Conservation (phyloP, 2,888 invertebrate species). For the Stenchaetothrips biformis region DNA sequence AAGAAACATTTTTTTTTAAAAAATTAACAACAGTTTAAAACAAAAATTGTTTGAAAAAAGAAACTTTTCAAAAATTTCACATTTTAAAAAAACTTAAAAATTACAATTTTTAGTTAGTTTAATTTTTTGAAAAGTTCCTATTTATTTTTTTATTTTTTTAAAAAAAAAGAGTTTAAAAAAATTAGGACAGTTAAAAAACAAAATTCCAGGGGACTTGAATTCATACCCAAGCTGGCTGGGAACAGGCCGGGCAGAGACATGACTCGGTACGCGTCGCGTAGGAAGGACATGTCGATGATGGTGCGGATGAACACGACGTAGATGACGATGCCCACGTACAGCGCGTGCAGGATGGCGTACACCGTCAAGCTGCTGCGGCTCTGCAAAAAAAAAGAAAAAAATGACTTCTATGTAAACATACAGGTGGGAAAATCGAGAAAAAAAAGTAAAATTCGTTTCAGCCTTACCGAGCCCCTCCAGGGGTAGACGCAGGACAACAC, state of each 20-base stretch:
- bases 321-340: not conserved
- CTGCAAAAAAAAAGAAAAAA: not conserved
- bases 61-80: not conserved
- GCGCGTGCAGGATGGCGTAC: not conserved
- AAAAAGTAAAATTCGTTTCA: not conserved
- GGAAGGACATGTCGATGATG: not conserved
- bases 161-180: not conserved
- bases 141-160: not conserved
- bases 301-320: conserved; percentile 1
- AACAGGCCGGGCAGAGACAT: not conserved
- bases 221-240: not conserved
- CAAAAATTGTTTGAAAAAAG: not conserved
- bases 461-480: not conserved
- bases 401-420: no score
- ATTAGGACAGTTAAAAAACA: not conserved
- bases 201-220: not conserved
- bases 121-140: not conserved
- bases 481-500: not conserved
- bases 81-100: not conserved
- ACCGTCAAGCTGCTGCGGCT: not conserved
- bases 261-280: not conserved
- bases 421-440: not conserved
- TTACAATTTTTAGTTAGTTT: not conserved
- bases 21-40: not conserved
- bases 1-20: not conserved